Percentiles rank a stretch among this genome's conserved stretches.
Conservation (phyloP, 2,113 vertebrate genomes). For the Athene cunicularia region DNA sequence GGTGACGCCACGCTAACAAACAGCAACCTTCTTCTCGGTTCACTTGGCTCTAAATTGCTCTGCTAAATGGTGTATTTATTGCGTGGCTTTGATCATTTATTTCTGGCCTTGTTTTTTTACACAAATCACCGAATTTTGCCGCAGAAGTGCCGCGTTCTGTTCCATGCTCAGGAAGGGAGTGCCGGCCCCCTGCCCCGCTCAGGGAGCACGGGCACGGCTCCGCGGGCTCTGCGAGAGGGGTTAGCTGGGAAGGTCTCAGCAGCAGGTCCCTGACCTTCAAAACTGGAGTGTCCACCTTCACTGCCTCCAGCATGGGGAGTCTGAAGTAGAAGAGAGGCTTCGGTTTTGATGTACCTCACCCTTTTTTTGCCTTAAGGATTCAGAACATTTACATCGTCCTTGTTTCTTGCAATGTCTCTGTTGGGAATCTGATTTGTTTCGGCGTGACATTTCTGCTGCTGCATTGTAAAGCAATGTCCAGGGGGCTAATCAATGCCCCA, state of each 20-base stretch:
- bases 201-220: neutral
- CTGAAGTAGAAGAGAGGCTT: neutral
- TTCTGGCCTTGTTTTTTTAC: neutral
- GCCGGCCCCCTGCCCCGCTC: neutral
- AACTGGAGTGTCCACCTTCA: neutral
- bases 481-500: no score
- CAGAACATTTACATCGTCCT: neutral
- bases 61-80: neutral
- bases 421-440: neutral
- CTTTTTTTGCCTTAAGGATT: neutral
- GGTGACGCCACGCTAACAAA: neutral
- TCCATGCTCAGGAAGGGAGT: neutral
- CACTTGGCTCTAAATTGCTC: neutral
- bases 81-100: neutral
- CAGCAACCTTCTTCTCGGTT: neutral
- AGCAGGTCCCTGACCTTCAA: neutral
- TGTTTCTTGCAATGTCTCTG: neutral
- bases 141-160: neutral
- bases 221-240: neutral
- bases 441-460: rapidly evolving
- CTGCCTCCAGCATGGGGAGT: neutral
- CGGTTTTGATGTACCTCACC: neutral
- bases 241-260: neutral
- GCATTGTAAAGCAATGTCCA: neutral
- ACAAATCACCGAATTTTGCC: neutral